Conservation (phyloP, 1,140 invertebrate species). For the Leptoteleia sp. region DNA sequence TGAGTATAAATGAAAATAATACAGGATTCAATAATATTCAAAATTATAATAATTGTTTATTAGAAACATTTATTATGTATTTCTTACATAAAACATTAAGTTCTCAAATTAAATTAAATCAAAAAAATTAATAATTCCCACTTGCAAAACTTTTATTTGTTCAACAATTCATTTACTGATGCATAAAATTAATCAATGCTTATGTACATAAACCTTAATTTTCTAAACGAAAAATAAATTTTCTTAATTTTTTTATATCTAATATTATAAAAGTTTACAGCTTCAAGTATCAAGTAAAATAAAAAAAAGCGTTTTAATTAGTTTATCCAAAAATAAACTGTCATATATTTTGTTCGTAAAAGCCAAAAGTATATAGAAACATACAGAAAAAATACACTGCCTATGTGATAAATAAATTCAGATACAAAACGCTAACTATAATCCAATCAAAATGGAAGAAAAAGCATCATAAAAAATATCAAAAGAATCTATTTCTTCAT, state of each 20-base stretch:
- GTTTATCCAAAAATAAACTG: background rate
- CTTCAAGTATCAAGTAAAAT: background rate
- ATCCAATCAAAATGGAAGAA: too few relatives aligned
- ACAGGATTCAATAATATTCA: background rate
- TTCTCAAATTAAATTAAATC: background rate
- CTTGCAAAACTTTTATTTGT: background rate
- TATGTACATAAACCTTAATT: conserved; percentile 26
- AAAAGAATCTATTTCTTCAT: too few relatives aligned
- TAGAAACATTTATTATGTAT: background rate
- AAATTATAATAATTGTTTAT: background rate
- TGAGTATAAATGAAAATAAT: background rate
- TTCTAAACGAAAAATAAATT: conserved; percentile 29
- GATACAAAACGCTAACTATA: too few relatives aligned
- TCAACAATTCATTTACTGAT: background rate
- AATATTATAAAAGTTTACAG: conserved; percentile 18
- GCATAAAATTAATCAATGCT: conserved; percentile 9
- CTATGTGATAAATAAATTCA: too few relatives aligned
- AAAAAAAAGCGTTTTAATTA: background rate
- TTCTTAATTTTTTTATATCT: too few relatives aligned
- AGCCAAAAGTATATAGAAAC: too few relatives aligned
- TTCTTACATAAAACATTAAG: background rate
- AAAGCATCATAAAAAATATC: too few relatives aligned
- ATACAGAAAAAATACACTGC: too few relatives aligned
- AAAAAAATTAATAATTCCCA: conserved; percentile 1
- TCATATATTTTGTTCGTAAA: too few relatives aligned